These are phyloP conservation scores for Gisinianus flammeolus DNA, from an alignment of 2,888 invertebrate species.

Conservation along the genomic window DNA sequence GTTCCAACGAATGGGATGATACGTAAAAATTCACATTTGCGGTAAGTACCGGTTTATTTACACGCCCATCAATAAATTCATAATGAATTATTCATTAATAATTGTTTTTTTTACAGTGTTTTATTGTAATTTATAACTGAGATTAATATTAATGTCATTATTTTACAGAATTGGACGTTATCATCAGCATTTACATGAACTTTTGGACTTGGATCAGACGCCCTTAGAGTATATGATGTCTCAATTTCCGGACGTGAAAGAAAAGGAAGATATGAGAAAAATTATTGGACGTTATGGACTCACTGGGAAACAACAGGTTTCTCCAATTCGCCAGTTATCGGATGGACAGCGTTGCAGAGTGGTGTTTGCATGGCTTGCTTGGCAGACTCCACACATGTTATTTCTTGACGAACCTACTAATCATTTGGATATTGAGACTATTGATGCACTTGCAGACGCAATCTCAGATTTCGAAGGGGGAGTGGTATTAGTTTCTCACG, in stretches of 20 bases:
- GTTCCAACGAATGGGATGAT: constrained; percentile 96
- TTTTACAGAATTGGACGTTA: constrained; percentile 87
- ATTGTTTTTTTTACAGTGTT: neutral
- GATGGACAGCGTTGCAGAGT: constrained; percentile 99
- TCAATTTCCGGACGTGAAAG: constrained; percentile 94
- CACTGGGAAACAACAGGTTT: constrained; percentile 92
- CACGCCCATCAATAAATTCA: too few species aligned
- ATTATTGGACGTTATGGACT: constrained; percentile 98
- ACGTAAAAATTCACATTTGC: constrained; percentile 93
- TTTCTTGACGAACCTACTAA: constrained; percentile 61
- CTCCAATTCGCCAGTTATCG: constrained; percentile 91
- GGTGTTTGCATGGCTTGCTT: constrained; percentile 97
- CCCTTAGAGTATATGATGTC: constrained; percentile 98
- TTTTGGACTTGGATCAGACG: constrained; percentile 90
- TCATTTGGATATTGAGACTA: constrained; percentile 97
- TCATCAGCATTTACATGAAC: constrained; percentile 97
- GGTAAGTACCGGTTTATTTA: neutral
- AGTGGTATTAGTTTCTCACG: constrained; percentile 99
- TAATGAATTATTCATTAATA: too few species aligned
- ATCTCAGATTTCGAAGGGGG: constrained; percentile 98
- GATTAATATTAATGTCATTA: neutral
- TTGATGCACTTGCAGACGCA: constrained; percentile 98
- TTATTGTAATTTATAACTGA: neutral
- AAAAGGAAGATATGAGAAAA: constrained; percentile 98
- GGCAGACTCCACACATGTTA: constrained; percentile 94